Conservation (phyloP, 2,113 vertebrate species). For the Labeo rohita region DNA sequence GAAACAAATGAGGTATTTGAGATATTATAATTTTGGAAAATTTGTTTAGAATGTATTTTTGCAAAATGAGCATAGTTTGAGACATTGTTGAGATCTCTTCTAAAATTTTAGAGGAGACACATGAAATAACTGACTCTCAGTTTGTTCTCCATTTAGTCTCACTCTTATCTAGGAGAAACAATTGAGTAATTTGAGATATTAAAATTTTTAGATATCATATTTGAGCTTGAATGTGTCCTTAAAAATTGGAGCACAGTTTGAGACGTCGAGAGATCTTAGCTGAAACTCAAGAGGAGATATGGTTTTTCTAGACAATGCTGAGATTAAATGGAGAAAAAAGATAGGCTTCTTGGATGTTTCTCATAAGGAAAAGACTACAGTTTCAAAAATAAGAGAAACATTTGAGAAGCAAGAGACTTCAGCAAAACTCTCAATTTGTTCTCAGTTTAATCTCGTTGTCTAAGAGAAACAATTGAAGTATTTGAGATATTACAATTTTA, state of each 20-base stretch:
- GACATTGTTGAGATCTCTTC: neutral
- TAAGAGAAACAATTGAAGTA: neutral
- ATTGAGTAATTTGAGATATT: neutral
- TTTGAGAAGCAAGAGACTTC: too few relatives aligned
- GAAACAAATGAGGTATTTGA: neutral
- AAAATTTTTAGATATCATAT: too few relatives aligned
- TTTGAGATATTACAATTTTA: too few relatives aligned
- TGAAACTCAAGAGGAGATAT: neutral
- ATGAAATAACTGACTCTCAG: neutral
- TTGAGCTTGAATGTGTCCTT: too few relatives aligned
- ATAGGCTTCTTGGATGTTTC: too few relatives aligned
- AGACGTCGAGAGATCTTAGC: neutral
- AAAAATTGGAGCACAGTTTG: neutral
- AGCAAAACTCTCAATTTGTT: neutral
- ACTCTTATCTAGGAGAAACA: too few relatives aligned
- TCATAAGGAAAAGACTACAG: too few relatives aligned
- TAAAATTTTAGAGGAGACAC: neutral
- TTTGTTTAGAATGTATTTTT: neutral
- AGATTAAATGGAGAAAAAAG: neutral
- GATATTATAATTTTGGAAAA: too few relatives aligned
- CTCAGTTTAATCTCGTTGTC: neutral
- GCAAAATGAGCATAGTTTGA: neutral
- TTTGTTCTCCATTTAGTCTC: neutral
- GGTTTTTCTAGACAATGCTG: neutral
- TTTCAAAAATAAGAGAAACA: too few relatives aligned